Evolutionary conservation across 2,888 invertebrate species (phyloP), one percentile per base, ranked within the genome.

Genomic region (Fragum sueziense): DNA sequence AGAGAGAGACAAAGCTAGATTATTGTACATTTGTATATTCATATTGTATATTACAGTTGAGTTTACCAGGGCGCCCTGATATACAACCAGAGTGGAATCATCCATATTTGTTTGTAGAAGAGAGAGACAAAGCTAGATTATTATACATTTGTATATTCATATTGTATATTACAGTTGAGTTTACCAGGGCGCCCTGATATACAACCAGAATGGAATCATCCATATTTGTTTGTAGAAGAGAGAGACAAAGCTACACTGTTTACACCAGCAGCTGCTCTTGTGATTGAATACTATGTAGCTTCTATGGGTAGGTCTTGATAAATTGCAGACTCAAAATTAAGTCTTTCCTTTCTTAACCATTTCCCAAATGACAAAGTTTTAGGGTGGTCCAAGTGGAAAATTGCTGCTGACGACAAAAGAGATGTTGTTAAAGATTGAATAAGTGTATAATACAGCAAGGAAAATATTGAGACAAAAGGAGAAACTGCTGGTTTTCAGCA

Each of bases 191-290:
- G 87, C 17, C 91, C 92, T 7, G 88, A 89, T n/a, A 83, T 81
- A 0, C 91, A 90, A 77, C 91, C 92, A 0, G 76, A 76, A 20
- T 92, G 92, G 92, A 89, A 91, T 70, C 91, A 91, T 70, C 89
- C 91, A 6, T 92, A 86, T 74, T 75, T 91, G 76, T 92, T 92
- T 85, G 86, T 88, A 70, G 88, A 91, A 25, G 79, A 82, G 25
- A 85, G 90, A 37, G 91, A 91, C 79, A 90, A 90, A 59, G 91
- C 91, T 29, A 91, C 91, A 1, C 80, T 92, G 77, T 91, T 91
- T 80, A 91, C 91, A 0, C 89, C 91, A 1, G 85, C 86, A n/a
- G 91, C 92, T 25, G 91, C 92, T 3, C 88, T 92, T 9, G 89
- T 92, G 31, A 86, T 92, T 37, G 92, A 92, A 73, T 90, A 90